These are phyloP conservation scores for Engystomops pustulosus DNA, from an alignment of 2,113 vertebrate genomes.

Conservation along the genomic window DNA sequence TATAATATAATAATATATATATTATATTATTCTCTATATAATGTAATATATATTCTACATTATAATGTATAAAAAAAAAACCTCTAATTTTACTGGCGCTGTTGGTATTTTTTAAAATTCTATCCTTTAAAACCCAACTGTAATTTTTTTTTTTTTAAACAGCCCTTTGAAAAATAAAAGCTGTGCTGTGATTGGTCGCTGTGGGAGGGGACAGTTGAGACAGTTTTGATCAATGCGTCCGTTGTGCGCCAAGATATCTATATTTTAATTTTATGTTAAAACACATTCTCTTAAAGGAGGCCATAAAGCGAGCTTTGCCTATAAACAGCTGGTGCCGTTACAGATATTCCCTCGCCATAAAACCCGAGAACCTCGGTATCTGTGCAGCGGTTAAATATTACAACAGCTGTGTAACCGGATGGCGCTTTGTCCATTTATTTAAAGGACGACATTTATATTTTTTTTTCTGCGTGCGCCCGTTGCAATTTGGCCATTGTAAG, in stretches of 20 bases:
- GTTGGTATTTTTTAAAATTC: too few relatives aligned
- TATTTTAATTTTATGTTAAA: constrained; percentile 15
- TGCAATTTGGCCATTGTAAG: constrained; percentile 5
- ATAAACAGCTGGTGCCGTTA: constrained; percentile 30
- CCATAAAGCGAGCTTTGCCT: background rate
- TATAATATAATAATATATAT: too few relatives aligned
- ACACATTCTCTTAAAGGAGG: constrained; percentile 12
- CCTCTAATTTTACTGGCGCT: too few relatives aligned
- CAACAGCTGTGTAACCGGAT: constrained; percentile 30
- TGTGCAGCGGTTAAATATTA: constrained; percentile 13
- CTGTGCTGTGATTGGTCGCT: background rate
- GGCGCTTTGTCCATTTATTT: constrained; percentile 42
- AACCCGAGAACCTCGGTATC: constrained; percentile 14
- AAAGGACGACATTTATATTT: constrained; percentile 33
- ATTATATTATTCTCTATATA: too few relatives aligned
- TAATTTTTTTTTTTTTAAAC: background rate
- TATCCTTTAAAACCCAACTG: too few relatives aligned
- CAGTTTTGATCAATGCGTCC: background rate
- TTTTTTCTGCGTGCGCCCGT: background rate
- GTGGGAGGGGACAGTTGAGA: too few relatives aligned
- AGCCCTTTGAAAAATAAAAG: too few relatives aligned
- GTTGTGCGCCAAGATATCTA: background rate
- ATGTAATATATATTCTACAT: too few relatives aligned
- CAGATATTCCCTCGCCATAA: constrained; percentile 24
- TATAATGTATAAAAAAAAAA: too few relatives aligned